Conservation (phyloP, 2,113 vertebrate species). For the Cercocebus atys region DNA sequence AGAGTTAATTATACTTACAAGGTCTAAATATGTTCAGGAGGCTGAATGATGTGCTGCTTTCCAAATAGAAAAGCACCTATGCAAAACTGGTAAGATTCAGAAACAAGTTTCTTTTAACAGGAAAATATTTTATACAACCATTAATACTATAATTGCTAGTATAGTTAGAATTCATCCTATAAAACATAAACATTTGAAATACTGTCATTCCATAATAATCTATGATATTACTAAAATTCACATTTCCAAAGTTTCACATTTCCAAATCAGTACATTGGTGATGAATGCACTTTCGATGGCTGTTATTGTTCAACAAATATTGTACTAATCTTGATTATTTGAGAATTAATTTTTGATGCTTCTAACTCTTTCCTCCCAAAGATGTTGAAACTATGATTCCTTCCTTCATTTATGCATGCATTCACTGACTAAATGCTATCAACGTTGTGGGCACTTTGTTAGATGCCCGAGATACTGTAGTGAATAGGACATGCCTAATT, state of each 20-base stretch:
- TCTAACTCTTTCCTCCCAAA: background rate
- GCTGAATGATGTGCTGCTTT: background rate
- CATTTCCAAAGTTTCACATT: background rate
- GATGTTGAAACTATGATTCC: background rate
- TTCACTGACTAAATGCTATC: background rate
- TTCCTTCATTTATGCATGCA: background rate
- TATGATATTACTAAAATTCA: background rate
- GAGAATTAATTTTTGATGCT: background rate
- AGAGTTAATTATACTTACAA: background rate
- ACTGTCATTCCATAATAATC: background rate
- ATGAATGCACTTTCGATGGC: background rate
- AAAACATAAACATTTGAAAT: constrained; percentile 12
- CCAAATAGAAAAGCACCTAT: background rate
- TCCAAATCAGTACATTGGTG: background rate
- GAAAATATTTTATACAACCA: background rate
- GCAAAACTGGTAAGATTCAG: background rate
- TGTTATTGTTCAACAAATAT: background rate
- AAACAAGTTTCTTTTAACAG: constrained; percentile 27
- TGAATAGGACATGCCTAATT: background rate
- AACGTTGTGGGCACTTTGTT: background rate
- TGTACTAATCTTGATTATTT: background rate
- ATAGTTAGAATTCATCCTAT: background rate
- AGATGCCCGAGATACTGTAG: background rate
- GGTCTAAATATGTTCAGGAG: background rate
- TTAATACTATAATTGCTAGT: background rate